Evolutionary conservation across 2,797 vertebrate genomes (phyloP).

Genomic region (Onychomys arenicola): DNA sequence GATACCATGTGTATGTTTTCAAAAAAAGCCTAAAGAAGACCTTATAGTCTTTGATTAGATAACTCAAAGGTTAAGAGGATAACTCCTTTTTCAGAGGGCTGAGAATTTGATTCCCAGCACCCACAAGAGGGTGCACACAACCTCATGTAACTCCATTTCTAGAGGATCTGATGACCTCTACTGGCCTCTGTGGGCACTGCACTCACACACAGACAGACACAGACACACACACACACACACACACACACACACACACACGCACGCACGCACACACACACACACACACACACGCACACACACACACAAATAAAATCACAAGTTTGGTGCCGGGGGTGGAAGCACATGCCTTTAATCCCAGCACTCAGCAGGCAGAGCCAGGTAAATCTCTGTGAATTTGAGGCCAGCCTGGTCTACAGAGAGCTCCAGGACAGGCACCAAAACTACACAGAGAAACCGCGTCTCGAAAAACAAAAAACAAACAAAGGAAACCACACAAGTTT

Average conservation of each 20-base stretch:
- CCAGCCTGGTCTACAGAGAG: no score
- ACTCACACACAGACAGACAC: no score
- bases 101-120: not conserved
- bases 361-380: no score
- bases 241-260: no score
- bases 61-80: not conserved
- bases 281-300: not conserved
- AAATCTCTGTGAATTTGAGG: no score
- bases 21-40: not conserved
- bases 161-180: not conserved
- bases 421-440: no score
- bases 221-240: not conserved
- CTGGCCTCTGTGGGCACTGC: not conserved
- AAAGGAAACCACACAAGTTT: not conserved
- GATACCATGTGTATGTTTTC: not conserved
- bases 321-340: no score
- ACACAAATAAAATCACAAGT: no score
- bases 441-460: no score
- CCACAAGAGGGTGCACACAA: not conserved
- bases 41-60: not conserved
- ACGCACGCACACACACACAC: no score
- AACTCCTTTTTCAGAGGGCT: not conserved
- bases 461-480: no score
- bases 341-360: no score
- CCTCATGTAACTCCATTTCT: not conserved